Percentiles rank a stretch among this genome's conserved stretches.
phyloP scores from a whole-genome alignment of 2,113 vertebrate species.

The Atractosteus spatula region DNA sequence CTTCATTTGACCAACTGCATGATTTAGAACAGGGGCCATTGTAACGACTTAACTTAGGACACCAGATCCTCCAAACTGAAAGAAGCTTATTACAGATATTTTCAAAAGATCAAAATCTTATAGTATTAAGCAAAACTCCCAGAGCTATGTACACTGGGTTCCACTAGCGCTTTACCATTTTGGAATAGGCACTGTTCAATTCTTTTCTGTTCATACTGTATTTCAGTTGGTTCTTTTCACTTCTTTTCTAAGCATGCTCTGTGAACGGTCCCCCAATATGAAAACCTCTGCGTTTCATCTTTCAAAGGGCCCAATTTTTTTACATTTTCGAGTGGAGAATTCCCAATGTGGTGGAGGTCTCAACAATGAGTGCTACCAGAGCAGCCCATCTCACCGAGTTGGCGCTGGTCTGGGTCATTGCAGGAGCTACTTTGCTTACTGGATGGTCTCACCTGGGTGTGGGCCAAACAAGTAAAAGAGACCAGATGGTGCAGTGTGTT shows the following conservation, averaged over 20 bases:
- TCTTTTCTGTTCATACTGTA: too few relatives aligned
- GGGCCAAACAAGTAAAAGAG: conserved; percentile 55
- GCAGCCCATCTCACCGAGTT: conserved; percentile 41
- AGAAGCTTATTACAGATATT: conserved; percentile 27
- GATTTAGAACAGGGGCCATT: conserved; percentile 29
- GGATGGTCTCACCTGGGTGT: conserved; percentile 50
- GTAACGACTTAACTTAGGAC: conserved; percentile 46
- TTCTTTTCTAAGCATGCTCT: too few relatives aligned
- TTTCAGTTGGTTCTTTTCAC: too few relatives aligned
- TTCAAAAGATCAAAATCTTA: conserved; percentile 26
- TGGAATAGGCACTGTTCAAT: too few relatives aligned
- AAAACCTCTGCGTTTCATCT: too few relatives aligned
- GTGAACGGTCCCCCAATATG: too few relatives aligned
- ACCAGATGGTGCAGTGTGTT: conserved; percentile 55
- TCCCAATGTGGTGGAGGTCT: conserved; percentile 38
- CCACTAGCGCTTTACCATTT: not conserved
- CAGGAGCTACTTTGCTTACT: conserved; percentile 49
- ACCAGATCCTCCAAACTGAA: conserved; percentile 38
- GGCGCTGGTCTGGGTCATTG: conserved; percentile 46
- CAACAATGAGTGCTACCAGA: conserved; percentile 27
- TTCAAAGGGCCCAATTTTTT: too few relatives aligned
- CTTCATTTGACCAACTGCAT: not conserved
- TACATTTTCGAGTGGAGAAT: not conserved
- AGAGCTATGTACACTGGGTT: not conserved
- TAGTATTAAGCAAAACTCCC: not conserved